phyloP scores from a whole-genome alignment of 2,113 vertebrate species.

The Mugil cephalus region DNA sequence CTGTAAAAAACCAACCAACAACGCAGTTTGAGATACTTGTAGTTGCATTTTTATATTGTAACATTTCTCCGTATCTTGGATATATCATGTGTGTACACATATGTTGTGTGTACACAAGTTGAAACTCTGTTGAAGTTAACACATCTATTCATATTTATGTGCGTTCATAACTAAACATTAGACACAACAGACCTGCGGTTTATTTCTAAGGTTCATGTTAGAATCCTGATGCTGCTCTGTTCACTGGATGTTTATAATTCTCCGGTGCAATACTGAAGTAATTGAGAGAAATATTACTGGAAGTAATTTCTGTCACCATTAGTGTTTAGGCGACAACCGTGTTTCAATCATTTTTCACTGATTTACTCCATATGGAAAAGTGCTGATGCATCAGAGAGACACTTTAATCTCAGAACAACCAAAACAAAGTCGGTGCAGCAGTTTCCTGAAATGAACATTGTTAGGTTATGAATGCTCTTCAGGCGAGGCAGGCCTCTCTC shows the following conservation, averaged over 20 bases:
- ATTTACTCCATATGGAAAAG: slow-evolving; percentile 33
- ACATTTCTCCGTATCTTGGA: too few species aligned
- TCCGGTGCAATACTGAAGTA: not conserved
- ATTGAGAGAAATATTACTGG: not conserved
- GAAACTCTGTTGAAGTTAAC: too few species aligned
- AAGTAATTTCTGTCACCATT: slow-evolving; percentile 13
- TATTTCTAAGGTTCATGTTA: not conserved
- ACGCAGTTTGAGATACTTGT: not conserved
- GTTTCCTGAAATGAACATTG: slow-evolving; percentile 13
- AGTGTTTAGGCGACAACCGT: slow-evolving; percentile 2
- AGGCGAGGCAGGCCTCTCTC: slow-evolving; percentile 11
- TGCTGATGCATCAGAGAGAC: slow-evolving; percentile 14
- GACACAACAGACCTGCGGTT: not conserved
- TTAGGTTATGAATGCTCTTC: slow-evolving; percentile 6
- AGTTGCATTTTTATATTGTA: too few species aligned
- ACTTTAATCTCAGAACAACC: slow-evolving; percentile 19
- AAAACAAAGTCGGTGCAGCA: slow-evolving; percentile 26
- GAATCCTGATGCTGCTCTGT: not conserved
- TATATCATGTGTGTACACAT: too few species aligned
- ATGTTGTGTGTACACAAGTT: too few species aligned
- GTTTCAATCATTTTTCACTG: slow-evolving; percentile 2
- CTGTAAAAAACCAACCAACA: accelerated
- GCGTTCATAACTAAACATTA: not conserved
- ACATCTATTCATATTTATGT: too few species aligned
- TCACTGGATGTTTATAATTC: slow-evolving; percentile 3